Evolutionary conservation across 2,888 invertebrate species (phyloP).

Genomic region (Ormia ochracea): DNA sequence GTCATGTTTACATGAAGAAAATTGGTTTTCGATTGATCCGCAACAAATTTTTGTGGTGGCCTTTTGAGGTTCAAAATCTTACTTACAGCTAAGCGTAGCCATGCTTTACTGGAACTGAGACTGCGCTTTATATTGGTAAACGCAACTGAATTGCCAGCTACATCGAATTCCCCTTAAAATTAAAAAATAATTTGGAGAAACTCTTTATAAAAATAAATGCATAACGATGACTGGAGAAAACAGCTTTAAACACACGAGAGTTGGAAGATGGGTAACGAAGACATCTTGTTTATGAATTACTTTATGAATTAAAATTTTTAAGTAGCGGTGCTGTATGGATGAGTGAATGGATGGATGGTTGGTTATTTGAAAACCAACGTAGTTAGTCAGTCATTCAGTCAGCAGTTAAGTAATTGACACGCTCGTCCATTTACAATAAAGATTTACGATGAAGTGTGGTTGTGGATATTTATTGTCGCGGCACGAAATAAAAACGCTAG

Average conservation of each 20-base stretch:
- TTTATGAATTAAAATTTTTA: conserved; percentile 3
- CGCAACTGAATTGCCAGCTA: conserved; percentile 1
- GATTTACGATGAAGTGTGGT: conserved; percentile 54
- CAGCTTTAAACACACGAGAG: conserved; percentile 10
- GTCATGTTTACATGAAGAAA: too few species aligned
- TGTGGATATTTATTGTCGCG: conserved; percentile 42
- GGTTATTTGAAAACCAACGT: background rate
- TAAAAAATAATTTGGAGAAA: background rate
- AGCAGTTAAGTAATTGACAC: conserved; percentile 61
- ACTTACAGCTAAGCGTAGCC: too few species aligned
- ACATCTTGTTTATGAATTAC: conserved; percentile 1
- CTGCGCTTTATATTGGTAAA: background rate
- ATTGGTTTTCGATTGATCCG: too few species aligned
- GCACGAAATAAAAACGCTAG: background rate
- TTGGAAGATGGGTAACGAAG: background rate
- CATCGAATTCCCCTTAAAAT: background rate
- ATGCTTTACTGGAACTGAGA: background rate
- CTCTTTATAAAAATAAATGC: conserved; percentile 25
- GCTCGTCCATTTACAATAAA: conserved; percentile 63
- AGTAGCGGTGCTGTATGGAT: background rate
- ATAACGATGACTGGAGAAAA: conserved; percentile 10
- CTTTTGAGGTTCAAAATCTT: too few species aligned
- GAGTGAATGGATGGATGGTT: background rate
- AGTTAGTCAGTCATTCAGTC: conserved; percentile 22
- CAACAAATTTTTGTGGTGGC: too few species aligned